Base-by-base conservation (phyloP, 2,888 invertebrate genomes). In the Cephus nigrinus region DNA sequence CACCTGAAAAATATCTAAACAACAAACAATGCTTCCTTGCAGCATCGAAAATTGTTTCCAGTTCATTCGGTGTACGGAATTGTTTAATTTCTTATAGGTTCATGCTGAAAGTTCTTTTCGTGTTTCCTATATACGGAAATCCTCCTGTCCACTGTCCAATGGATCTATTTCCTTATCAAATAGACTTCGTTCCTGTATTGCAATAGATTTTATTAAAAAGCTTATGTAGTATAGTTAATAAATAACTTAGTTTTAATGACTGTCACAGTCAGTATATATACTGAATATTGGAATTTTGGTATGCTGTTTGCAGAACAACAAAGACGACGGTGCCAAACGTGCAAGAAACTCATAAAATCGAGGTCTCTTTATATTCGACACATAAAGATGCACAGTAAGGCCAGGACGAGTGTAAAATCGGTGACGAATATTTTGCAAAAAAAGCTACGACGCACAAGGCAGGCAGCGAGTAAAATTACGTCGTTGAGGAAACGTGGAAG, bases 291-390 rank as follows among this genome's bases (percentile, higher is more conserved):
- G 23, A 55, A 55, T 23, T 55, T 55, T 55, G 0, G 1, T 33
- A 68, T 12, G 69, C 79, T 73, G 40, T 75, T 83, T 83, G 33
- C 84, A 90, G 90, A 86, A 73, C 84, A 87, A 79, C 83, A 84
- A 78, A 76, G 85, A 40, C 85, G 84, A n/a, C 84, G 84, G 69
- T 90, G 90, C 81, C 86, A 86, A 55, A 81, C 85, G 75, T 90
- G 90, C 76, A 88, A 88, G 75, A 86, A 87, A 75, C 68, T 87
- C 30, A 84, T 88, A 31, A 86, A 84, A 79, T 86, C 89, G 3
- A 82, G 86, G 76, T 76, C 83, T 55, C 81, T 84, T 4, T 88
- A 87, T 75, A 79, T 87, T 55, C 86, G 82, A n/a, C 90, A 90
- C 75, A 84, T 90, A 80, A 86, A 85, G 74, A 84, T 84, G 78